A percentile compares a stretch with the other conserved stretches of the same genome.
Evolutionary conservation across 2,113 vertebrate species (phyloP).

Genomic region (Semnornis frantzii): DNA sequence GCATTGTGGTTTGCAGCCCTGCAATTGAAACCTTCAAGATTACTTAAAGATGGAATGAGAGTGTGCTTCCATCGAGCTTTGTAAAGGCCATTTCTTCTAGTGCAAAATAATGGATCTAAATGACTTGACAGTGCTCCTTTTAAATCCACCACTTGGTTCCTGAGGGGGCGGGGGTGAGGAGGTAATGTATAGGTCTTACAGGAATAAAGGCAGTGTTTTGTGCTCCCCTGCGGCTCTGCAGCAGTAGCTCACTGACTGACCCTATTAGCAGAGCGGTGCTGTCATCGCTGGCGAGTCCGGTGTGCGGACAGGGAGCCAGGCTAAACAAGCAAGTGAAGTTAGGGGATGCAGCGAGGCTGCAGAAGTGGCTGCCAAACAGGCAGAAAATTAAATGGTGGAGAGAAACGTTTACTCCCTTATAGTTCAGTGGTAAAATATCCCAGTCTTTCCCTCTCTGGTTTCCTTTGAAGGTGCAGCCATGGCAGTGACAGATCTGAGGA

Average conservation of each 20-base stretch:
- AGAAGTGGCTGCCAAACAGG: background rate
- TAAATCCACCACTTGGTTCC: constrained; percentile 42
- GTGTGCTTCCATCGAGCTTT: constrained; percentile 34
- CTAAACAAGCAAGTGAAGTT: background rate
- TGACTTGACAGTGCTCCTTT: constrained; percentile 56
- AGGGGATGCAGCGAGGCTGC: background rate
- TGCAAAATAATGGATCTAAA: constrained; percentile 58
- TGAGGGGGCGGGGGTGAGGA: background rate
- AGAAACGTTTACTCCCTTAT: background rate
- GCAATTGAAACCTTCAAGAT: constrained; percentile 59
- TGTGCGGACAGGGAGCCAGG: background rate
- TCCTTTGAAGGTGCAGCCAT: background rate
- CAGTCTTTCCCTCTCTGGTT: background rate
- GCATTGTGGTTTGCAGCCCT: constrained; percentile 56
- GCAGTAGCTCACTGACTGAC: constrained; percentile 52
- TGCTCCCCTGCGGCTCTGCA: constrained; percentile 56
- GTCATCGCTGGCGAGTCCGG: background rate
- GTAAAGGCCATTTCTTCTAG: constrained; percentile 51
- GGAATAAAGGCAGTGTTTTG: constrained; percentile 59
- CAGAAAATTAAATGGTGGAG: background rate
- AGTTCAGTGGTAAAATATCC: background rate
- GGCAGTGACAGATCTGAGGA: background rate
- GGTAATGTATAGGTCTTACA: constrained; percentile 58
- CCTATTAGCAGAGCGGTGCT: constrained; percentile 33
- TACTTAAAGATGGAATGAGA: constrained; percentile 61